phyloP scores from a whole-genome alignment of 2,113 vertebrate genomes.

The Desmodus rotundus region DNA sequence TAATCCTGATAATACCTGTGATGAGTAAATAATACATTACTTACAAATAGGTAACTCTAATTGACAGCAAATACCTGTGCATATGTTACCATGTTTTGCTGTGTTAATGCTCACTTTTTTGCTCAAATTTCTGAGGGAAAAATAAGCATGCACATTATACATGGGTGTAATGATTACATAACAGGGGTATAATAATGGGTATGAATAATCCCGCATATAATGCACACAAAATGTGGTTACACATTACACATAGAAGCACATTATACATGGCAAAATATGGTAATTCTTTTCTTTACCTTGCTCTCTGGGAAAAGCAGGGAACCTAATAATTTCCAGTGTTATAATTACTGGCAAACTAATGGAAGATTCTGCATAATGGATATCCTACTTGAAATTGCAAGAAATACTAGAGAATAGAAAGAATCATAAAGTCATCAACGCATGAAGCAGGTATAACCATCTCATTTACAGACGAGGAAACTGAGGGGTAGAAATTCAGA shows the following conservation, averaged over 20 bases:
- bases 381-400: not conserved
- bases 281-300: not conserved
- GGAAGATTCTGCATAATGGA: not conserved
- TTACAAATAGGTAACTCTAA: not conserved
- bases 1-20: not conserved
- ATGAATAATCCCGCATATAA: too few species aligned
- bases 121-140: too few species aligned
- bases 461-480: not conserved
- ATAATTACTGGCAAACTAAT: not conserved
- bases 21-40: not conserved
- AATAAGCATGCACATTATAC: too few species aligned
- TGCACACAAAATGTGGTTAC: too few species aligned
- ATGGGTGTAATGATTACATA: too few species aligned
- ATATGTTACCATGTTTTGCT: too few species aligned
- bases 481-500: not conserved
- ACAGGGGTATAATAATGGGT: too few species aligned
- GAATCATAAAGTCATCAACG: not conserved
- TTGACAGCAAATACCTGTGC: not conserved
- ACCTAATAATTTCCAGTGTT: not conserved
- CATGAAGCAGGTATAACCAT: not conserved
- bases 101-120: too few species aligned
- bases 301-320: not conserved
- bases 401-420: not conserved
- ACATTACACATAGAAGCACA: too few species aligned
- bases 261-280: too few species aligned